A percentile compares a stretch with the other conserved stretches of the same genome.
These are phyloP conservation scores for Scartelaos histophorus DNA, from an alignment of 2,113 vertebrate species.

Conservation along the genomic window DNA sequence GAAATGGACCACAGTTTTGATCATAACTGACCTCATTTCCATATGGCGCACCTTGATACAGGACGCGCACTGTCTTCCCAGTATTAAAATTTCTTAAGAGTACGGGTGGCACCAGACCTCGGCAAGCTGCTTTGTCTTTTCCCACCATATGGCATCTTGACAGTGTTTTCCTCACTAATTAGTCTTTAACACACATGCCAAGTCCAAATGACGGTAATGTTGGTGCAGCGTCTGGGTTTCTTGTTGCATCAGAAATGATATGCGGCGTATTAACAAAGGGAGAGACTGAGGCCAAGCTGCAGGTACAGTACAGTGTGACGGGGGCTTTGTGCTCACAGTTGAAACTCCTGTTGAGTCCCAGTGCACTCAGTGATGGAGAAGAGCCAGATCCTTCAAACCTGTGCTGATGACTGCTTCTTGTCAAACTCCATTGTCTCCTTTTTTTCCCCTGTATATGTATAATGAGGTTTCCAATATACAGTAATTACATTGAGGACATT, in stretches of 20 bases:
- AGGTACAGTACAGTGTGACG: constrained; percentile 8
- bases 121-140: constrained; percentile 77
- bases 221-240: constrained; percentile 54
- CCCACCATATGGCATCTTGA: constrained; percentile 80
- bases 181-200: constrained; percentile 82
- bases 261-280: constrained; percentile 38
- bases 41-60: constrained; percentile 69
- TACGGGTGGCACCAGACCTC: constrained; percentile 69
- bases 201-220: constrained; percentile 77
- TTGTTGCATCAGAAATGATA: constrained; percentile 61
- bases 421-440: background rate
- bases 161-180: constrained; percentile 82
- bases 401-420: background rate
- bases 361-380: constrained; percentile 20
- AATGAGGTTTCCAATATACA: background rate
- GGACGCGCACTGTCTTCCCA: constrained; percentile 69
- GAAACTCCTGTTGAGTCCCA: constrained; percentile 27
- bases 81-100: constrained; percentile 69
- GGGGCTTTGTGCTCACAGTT: background rate
- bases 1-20: constrained; percentile 59
- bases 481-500: background rate
- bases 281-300: constrained; percentile 13
- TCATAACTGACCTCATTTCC: constrained; percentile 75
- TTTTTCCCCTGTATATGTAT: background rate
- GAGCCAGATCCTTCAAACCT: constrained; percentile 30